Percentiles rank a stretch among this genome's conserved stretches.
phyloP scores from a whole-genome alignment of 1,140 invertebrate species.

The Leptopilina boulardi region DNA sequence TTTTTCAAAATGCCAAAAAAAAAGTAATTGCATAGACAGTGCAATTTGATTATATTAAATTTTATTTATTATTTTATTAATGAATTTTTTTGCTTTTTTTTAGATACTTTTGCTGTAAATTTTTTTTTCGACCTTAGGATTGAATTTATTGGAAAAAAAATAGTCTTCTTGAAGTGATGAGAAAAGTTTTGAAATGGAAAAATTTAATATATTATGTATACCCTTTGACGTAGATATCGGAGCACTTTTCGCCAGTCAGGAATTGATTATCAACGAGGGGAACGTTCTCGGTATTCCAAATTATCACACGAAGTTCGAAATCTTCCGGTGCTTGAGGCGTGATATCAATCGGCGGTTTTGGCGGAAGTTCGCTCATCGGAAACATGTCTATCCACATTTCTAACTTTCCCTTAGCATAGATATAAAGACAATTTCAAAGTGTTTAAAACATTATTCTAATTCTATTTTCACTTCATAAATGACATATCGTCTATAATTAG shows the following conservation, averaged over 20 bases:
- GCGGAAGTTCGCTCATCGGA: slow-evolving; percentile 79
- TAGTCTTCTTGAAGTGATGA: not conserved
- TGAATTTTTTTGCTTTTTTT: no score
- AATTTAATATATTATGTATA: slow-evolving; percentile 61
- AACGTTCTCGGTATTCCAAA: slow-evolving; percentile 88
- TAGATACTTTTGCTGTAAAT: no score
- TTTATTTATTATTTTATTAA: no score
- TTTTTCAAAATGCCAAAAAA: no score
- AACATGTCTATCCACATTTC: slow-evolving; percentile 96
- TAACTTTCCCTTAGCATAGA: slow-evolving; percentile 84
- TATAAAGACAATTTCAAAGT: not conserved
- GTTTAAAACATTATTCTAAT: not conserved
- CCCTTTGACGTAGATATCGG: slow-evolving; percentile 93
- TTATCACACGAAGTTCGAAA: slow-evolving; percentile 89
- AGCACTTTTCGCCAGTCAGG: slow-evolving; percentile 87
- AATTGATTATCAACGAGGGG: slow-evolving; percentile 86
- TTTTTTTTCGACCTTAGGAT: no score
- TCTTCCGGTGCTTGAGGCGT: slow-evolving; percentile 83
- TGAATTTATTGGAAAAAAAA: no score
- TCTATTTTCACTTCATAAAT: not conserved
- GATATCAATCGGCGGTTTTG: slow-evolving; percentile 84
- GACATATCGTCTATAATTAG: not conserved
- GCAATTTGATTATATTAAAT: no score
- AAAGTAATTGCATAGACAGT: no score
- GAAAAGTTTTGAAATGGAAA: not conserved